These are phyloP conservation scores for Poicephalus meyeri DNA, from an alignment of 2,113 vertebrate genomes.

Conservation along the genomic window DNA sequence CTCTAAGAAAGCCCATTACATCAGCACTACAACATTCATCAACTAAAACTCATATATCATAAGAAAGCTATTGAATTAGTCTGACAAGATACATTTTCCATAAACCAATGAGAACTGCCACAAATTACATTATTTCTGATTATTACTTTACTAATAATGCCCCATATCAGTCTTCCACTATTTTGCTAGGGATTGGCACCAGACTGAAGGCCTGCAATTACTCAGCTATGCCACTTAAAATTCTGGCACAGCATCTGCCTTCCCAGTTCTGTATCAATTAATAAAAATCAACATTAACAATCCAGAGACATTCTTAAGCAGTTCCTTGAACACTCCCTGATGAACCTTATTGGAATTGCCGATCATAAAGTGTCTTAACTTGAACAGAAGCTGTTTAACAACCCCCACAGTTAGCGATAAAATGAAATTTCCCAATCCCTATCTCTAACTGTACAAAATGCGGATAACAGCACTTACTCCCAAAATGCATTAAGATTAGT, in stretches of 20 bases:
- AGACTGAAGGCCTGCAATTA: constrained; percentile 42
- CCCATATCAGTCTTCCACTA: constrained; percentile 14
- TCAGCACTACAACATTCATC: constrained; percentile 9
- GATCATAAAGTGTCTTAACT: constrained; percentile 18
- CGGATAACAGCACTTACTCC: background rate
- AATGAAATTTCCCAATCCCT: background rate
- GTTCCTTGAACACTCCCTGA: constrained; percentile 52
- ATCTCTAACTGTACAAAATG: background rate
- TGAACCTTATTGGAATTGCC: constrained; percentile 16
- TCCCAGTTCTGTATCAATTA: constrained; percentile 35
- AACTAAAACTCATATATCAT: background rate
- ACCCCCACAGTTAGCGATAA: background rate
- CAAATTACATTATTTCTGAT: constrained; percentile 52
- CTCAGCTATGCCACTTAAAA: constrained; percentile 43
- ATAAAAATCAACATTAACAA: constrained; percentile 55
- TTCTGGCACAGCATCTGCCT: constrained; percentile 43
- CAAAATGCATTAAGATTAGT: background rate
- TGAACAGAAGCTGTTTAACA: background rate
- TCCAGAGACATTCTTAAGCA: background rate
- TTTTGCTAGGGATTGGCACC: constrained; percentile 45
- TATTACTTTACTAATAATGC: constrained; percentile 53
- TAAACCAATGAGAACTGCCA: constrained; percentile 39
- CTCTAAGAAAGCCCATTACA: constrained; percentile 28
- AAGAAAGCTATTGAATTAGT: constrained; percentile 20
- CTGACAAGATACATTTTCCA: constrained; percentile 37